phyloP scores from a whole-genome alignment of 2,888 invertebrate genomes.

The Silvanus unidentatus region DNA sequence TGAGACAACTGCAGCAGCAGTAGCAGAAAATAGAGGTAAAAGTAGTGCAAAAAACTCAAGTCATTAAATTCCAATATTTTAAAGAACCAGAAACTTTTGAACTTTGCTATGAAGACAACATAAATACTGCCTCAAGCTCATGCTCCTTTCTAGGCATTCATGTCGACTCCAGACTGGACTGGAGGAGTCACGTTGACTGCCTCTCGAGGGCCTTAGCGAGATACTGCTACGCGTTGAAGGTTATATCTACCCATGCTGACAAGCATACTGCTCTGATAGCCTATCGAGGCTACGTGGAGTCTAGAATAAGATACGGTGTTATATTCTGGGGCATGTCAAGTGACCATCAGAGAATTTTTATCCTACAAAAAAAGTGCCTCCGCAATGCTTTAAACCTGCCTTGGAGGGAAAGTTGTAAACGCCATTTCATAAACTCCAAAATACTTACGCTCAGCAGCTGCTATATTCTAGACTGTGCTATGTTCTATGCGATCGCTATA shows the following conservation, averaged over 20 bases:
- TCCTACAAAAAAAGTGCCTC: background rate
- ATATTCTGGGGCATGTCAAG: background rate
- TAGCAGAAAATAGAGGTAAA: no score
- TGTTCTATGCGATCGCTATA: background rate
- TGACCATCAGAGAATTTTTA: background rate
- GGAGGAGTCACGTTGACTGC: background rate
- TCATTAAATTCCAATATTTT: background rate
- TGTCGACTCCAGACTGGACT: background rate
- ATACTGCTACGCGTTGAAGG: background rate
- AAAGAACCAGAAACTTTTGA: background rate
- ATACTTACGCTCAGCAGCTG: background rate
- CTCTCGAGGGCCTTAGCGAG: background rate
- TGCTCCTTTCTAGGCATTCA: background rate
- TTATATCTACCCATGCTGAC: background rate
- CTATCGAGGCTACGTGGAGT: background rate
- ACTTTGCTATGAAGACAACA: background rate
- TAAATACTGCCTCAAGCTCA: no score
- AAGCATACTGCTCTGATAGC: background rate
- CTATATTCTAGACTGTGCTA: background rate
- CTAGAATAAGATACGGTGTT: background rate
- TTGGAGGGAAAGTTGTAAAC: background rate
- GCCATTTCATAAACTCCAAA: background rate
- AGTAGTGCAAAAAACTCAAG: conserved; percentile 1
- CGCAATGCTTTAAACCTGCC: background rate
- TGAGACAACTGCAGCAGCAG: no score